Conservation (phyloP, 2,888 invertebrate genomes). For the Agrotis clavis region DNA sequence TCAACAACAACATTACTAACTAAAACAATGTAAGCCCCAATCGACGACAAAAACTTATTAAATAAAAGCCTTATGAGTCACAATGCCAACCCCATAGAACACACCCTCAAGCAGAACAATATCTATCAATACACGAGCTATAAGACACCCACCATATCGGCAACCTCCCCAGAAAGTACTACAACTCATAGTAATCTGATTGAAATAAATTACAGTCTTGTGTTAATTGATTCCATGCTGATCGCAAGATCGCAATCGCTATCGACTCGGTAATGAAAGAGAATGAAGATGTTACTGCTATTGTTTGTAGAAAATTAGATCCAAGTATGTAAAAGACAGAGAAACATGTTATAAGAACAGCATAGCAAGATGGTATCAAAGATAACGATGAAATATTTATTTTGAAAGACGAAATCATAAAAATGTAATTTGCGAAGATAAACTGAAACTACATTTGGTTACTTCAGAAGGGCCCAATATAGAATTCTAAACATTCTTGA, state of each 20-base stretch:
- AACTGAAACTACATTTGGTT: background rate
- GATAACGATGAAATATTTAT: too few relatives aligned
- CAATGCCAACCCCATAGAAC: slow-evolving; percentile 26
- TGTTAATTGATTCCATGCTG: slow-evolving; percentile 79
- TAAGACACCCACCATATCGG: slow-evolving; percentile 39
- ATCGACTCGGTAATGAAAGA: slow-evolving; percentile 25
- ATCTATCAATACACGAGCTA: slow-evolving; percentile 42
- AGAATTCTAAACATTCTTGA: background rate
- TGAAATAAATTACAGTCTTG: slow-evolving; percentile 77
- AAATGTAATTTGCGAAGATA: background rate
- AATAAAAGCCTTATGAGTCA: slow-evolving; percentile 23
- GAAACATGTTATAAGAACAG: too few relatives aligned
- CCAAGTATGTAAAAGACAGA: too few relatives aligned
- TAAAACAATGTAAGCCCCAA: slow-evolving; percentile 2
- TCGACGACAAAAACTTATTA: background rate
- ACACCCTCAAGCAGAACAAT: slow-evolving; percentile 25
- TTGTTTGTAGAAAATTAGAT: background rate
- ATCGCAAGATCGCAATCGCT: slow-evolving; percentile 66
- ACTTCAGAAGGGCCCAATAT: background rate
- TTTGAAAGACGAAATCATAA: background rate
- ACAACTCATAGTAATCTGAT: slow-evolving; percentile 73
- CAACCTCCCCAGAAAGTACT: slow-evolving; percentile 28
- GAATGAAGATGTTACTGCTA: slow-evolving; percentile 5
- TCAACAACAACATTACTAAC: background rate
- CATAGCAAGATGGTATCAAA: too few relatives aligned